Conservation (phyloP, 2,113 vertebrate genomes). For the Catharus bicknelli region DNA sequence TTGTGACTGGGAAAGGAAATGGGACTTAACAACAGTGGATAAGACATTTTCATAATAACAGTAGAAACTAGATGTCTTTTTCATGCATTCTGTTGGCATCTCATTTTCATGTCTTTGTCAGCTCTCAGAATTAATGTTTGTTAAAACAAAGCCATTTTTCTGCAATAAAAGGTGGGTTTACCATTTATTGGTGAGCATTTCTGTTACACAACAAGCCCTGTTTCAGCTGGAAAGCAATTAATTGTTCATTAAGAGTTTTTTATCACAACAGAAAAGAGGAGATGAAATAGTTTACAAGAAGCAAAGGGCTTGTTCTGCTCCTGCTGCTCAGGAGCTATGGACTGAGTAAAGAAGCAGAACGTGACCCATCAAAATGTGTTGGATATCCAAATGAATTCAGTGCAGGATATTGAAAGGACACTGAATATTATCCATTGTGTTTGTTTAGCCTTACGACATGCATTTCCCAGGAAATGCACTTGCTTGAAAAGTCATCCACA, state of each 20-base stretch:
- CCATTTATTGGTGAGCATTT: background rate
- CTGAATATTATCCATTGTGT: background rate
- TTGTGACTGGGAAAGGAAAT: slow-evolving; percentile 5
- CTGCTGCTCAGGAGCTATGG: background rate
- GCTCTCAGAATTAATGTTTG: background rate
- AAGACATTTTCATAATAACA: background rate
- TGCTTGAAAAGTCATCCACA: slow-evolving; percentile 55
- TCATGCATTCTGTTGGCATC: background rate
- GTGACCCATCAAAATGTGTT: background rate
- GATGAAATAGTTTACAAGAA: background rate
- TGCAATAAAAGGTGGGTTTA: background rate
- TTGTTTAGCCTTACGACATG: slow-evolving; percentile 5
- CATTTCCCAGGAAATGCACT: slow-evolving; percentile 56
- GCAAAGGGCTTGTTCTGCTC: background rate
- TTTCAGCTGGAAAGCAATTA: background rate
- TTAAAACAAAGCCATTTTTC: background rate
- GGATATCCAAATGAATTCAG: background rate
- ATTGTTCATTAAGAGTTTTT: background rate
- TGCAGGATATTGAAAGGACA: background rate
- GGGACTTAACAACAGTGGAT: background rate
- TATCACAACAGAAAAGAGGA: background rate
- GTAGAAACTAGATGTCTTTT: background rate
- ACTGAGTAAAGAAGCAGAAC: background rate
- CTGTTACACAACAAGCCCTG: background rate
- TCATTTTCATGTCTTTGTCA: background rate